Percentiles rank a stretch among this genome's conserved stretches.
Conservation (phyloP, 64 coral and sea anemone genomes). For the Pocillopora verrucosa region DNA sequence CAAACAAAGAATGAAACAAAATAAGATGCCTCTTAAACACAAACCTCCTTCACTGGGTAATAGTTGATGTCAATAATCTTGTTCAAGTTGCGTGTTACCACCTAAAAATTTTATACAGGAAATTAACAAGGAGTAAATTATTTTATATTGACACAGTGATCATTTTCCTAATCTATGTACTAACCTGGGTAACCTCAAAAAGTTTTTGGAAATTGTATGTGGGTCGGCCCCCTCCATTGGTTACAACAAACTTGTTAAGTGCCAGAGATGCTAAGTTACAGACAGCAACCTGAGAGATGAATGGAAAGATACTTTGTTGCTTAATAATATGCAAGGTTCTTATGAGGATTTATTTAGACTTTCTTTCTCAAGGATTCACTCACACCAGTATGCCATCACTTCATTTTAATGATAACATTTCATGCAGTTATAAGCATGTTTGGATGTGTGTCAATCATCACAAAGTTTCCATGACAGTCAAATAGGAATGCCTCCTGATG, state of each 20-base stretch:
- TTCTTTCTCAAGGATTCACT: too few species aligned
- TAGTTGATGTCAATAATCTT: slow-evolving; percentile 95
- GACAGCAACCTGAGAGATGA: slow-evolving; percentile 76
- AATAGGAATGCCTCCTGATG: neutral
- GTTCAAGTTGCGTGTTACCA: slow-evolving; percentile 92
- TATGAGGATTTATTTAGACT: too few species aligned
- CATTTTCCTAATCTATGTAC: neutral
- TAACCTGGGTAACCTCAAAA: slow-evolving; percentile 94
- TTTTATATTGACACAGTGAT: too few species aligned
- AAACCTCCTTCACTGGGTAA: slow-evolving; percentile 90
- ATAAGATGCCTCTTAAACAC: neutral
- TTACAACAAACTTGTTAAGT: slow-evolving; percentile 94
- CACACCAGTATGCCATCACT: too few species aligned
- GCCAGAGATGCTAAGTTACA: slow-evolving; percentile 96
- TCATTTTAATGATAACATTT: too few species aligned
- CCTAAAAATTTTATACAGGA: slow-evolving; percentile 35
- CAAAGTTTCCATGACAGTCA: too few species aligned
- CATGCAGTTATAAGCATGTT: too few species aligned
- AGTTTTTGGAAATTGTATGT: slow-evolving; percentile 92
- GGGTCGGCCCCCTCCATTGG: slow-evolving; percentile 42
- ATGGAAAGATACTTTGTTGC: neutral
- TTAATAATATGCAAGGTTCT: too few species aligned
- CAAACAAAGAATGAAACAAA: neutral
- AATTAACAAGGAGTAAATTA: neutral
- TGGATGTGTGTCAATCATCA: too few species aligned